Percentiles rank a stretch among this genome's conserved stretches.
Evolutionary conservation across 2,797 vertebrate genomes (phyloP).

Genomic region (Vultur gryphus): DNA sequence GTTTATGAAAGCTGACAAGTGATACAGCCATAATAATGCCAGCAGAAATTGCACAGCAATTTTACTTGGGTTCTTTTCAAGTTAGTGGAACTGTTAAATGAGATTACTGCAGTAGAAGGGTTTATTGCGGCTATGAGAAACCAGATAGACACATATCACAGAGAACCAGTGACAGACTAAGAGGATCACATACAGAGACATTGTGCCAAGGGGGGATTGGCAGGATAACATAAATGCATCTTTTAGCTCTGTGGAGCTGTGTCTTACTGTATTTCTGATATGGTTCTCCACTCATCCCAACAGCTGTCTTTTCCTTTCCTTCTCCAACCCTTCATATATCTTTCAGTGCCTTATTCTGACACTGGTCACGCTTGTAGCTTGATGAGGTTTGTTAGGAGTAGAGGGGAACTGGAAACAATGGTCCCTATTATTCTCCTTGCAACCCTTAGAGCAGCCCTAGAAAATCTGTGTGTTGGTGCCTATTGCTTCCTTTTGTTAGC

Average conservation of each 20-base stretch:
- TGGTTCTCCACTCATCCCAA: not conserved
- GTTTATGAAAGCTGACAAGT: slow-evolving; percentile 52
- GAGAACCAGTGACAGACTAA: slow-evolving; percentile 25
- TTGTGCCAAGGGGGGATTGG: slow-evolving; percentile 32
- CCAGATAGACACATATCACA: slow-evolving; percentile 59
- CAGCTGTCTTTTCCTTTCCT: slow-evolving; percentile 2
- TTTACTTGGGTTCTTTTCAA: slow-evolving; percentile 47
- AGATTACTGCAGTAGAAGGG: slow-evolving; percentile 53
- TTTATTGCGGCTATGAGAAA: slow-evolving; percentile 46
- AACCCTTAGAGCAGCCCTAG: not conserved
- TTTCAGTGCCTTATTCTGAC: not conserved
- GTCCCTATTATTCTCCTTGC: not conserved
- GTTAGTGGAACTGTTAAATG: slow-evolving; percentile 58
- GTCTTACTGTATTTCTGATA: not conserved
- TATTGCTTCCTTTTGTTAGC: not conserved
- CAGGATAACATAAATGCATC: slow-evolving; percentile 27
- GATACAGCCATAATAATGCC: slow-evolving; percentile 33
- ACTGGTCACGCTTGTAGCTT: not conserved
- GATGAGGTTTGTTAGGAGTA: not conserved
- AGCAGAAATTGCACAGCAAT: slow-evolving; percentile 55
- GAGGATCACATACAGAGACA: slow-evolving; percentile 34
- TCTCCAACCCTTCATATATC: not conserved
- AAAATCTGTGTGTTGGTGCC: not conserved
- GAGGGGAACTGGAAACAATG: not conserved
- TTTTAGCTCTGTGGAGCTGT: not conserved